These are phyloP conservation scores for Tretioscincus oriximinensis DNA, from an alignment of 2,113 vertebrate genomes.

Conservation along the genomic window DNA sequence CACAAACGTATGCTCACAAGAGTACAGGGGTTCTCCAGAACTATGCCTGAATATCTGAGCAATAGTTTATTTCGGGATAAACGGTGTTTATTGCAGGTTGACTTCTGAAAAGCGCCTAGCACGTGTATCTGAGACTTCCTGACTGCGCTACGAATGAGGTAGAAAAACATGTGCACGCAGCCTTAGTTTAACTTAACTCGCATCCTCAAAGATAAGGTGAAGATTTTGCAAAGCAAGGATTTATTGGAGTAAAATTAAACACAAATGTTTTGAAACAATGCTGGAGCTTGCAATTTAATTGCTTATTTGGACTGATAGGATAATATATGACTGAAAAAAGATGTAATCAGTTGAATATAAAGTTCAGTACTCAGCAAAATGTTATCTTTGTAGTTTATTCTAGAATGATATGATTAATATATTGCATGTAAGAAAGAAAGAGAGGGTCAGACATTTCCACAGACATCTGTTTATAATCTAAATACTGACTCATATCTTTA, in stretches of 20 bases:
- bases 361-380: constrained; percentile 53
- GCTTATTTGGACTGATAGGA: constrained; percentile 29
- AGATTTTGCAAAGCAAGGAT: background rate
- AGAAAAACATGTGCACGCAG: too few species aligned
- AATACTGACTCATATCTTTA: constrained; percentile 49
- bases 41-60: too few species aligned
- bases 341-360: constrained; percentile 35
- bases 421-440: constrained; percentile 46
- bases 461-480: constrained; percentile 69
- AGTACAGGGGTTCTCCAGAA: too few species aligned
- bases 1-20: too few species aligned
- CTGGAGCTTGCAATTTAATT: constrained; percentile 46
- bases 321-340: constrained; percentile 48
- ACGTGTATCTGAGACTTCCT: too few species aligned
- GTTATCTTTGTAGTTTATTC: constrained; percentile 56
- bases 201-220: background rate
- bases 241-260: background rate
- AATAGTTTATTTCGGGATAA: too few species aligned
- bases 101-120: too few species aligned
- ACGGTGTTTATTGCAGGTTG: too few species aligned
- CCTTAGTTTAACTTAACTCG: background rate
- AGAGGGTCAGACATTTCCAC: constrained; percentile 38
- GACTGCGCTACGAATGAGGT: too few species aligned
- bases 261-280: background rate
- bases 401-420: constrained; percentile 62